Evolutionary conservation across 2,888 invertebrate genomes (phyloP), one percentile per base, ranked within the genome.

Genomic region (Drosophila acutilabella): DNA sequence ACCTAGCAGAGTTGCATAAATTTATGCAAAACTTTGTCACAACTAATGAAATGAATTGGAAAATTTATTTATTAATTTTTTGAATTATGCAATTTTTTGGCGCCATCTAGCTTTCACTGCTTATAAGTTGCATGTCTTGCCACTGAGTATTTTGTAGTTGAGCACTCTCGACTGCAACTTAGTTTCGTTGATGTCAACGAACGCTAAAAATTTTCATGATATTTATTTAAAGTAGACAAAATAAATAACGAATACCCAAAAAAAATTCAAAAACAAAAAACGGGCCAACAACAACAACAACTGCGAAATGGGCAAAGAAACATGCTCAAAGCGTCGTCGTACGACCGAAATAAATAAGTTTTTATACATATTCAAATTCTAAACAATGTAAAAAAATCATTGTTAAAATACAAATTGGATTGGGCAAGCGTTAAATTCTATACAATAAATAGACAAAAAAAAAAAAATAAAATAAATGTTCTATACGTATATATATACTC

Each of bases 141-240:
- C 2, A 18, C 41, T 4, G 42, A 41, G 53, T 53, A 53, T 53
- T 10, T 30, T 1, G 4, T 2, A 30, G 53, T 53, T 10, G 41
- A 42, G 41, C 41, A 42, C 13, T 2, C 13, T 42, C 11, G n/a
- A 20, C 10, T 42, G 18, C 53, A 41, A 54, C 53, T 54, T 64
- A 67, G 61, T 51, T 61, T 64, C 74, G 84, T 75, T 65, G 72
- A 75, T 82, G 85, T 85, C 85, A 85, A 89, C 80, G 85, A 89
- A 89, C 89, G 87, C 89, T 74, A 60, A 65, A 71, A 76, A 67
- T 89, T 85, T 82, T 88, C 82, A 72, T 85, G 73, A 78, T 81
- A 83, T 84, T 84, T 89, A 87, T 84, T 87, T 81, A 75, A 82
- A 89, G 85, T 81, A 81, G 82, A 85, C 74, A 88, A 86, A 88